phyloP scores from a whole-genome alignment of 2,113 vertebrate species.

The Syrrhaptes paradoxus region DNA sequence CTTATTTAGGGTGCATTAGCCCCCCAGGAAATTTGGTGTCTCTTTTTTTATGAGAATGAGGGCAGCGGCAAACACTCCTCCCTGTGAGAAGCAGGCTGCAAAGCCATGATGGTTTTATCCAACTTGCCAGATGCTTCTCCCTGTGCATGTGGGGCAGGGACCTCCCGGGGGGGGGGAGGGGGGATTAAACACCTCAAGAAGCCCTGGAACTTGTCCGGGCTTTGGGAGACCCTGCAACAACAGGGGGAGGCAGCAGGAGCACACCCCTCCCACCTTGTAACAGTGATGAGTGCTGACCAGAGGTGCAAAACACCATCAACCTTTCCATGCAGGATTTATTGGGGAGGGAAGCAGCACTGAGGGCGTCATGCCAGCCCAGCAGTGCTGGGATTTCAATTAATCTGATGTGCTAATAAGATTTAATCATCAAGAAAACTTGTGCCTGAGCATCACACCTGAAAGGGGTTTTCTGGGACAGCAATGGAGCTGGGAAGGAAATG shows the following conservation, averaged over 20 bases:
- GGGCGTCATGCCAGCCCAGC: neutral
- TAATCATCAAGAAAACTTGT: neutral
- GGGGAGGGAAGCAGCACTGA: neutral
- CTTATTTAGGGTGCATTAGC: neutral
- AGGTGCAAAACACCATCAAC: fast-evolving
- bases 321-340: neutral
- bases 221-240: neutral
- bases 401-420: neutral
- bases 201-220: too few species aligned
- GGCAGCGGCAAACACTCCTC: neutral
- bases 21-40: neutral
- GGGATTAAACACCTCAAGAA: neutral
- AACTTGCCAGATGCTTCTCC: neutral
- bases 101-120: neutral
- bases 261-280: neutral
- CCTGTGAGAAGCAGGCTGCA: neutral
- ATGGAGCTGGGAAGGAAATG: neutral
- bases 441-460: neutral
- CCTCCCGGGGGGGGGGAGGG: too few species aligned
- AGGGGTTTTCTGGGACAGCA: neutral
- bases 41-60: neutral
- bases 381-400: neutral
- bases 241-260: fast-evolving
- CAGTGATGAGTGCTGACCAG: neutral
- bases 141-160: neutral